Conservation (phyloP, 35 echinoderm and acorn worm genomes). For the Diadema setosum region DNA sequence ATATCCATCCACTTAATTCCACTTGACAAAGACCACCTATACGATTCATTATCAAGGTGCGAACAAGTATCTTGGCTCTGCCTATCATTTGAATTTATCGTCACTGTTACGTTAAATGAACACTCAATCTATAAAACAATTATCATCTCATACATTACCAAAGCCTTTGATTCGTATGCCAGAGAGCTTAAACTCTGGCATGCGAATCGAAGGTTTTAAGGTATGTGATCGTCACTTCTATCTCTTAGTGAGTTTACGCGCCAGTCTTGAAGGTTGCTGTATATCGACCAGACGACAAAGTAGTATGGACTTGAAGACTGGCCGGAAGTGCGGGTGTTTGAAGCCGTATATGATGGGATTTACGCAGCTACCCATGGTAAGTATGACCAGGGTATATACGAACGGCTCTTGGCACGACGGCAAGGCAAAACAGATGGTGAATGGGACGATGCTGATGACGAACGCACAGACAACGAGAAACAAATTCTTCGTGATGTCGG, state of each 20-base stretch:
- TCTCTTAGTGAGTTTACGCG: not conserved
- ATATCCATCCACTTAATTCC: no score
- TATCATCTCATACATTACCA: no score
- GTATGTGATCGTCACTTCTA: no score
- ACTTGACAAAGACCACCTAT: no score
- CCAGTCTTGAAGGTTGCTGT: not conserved
- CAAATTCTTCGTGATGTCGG: conserved; percentile 73
- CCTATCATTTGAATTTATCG: no score
- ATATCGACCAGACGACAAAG: conserved; percentile 15
- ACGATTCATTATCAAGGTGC: no score
- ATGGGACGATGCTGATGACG: conserved; percentile 66
- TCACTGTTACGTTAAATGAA: no score
- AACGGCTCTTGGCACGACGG: not conserved
- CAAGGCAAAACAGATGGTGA: conserved; percentile 19
- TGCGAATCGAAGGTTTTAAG: no score
- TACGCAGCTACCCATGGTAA: conserved; percentile 44
- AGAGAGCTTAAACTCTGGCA: no score
- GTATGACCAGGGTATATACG: conserved; percentile 13
- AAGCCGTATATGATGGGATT: conserved; percentile 72
- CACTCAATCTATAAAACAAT: no score
- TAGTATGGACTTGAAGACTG: not conserved
- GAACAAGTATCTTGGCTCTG: no score
- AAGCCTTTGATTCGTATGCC: no score
- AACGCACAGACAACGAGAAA: conserved; percentile 77
- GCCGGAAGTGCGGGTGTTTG: conserved; percentile 52